Evolutionary conservation across 2,113 vertebrate genomes (phyloP).

Genomic region (Coryphaenoides rupestris): DNA sequence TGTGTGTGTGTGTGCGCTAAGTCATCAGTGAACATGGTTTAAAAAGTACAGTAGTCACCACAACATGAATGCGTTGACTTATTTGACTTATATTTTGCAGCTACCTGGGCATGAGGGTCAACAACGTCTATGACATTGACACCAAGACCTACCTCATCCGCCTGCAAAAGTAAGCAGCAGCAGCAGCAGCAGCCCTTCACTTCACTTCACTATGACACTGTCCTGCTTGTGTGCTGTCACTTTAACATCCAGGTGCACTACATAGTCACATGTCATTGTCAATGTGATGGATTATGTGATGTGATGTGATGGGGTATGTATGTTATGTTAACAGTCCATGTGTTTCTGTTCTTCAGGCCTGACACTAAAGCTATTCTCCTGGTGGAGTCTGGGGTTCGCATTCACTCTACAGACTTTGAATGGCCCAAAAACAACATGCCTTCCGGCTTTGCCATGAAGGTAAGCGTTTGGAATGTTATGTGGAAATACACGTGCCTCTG

Average conservation of each 20-base stretch:
- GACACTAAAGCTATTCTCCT: conserved; percentile 90
- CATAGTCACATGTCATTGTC: no score
- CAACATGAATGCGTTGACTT: conserved; percentile 7
- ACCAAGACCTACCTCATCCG: conserved; percentile 96
- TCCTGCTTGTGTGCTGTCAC: no score
- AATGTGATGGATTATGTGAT: no score
- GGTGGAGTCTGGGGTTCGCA: conserved; percentile 90
- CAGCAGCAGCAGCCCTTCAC: no score
- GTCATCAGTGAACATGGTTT: not conserved
- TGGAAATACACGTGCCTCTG: not conserved
- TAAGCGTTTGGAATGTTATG: conserved; percentile 49
- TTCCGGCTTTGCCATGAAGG: conserved; percentile 97
- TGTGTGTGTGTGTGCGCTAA: conserved; percentile 15
- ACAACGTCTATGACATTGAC: conserved; percentile 98
- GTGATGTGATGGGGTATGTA: not conserved
- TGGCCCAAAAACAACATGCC: conserved; percentile 99
- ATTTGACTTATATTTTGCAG: no score
- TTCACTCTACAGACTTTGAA: conserved; percentile 95
- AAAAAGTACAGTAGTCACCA: conserved; percentile 12
- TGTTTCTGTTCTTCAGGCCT: conserved; percentile 70
- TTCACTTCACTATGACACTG: no score
- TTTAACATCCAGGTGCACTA: no score
- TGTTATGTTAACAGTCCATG: not conserved
- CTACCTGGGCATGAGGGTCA: conserved; percentile 92
- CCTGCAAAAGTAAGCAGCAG: conserved; percentile 97